These are phyloP conservation scores for Pelecanoides urinatrix DNA, from an alignment of 2,113 vertebrate genomes.

Conservation along the genomic window DNA sequence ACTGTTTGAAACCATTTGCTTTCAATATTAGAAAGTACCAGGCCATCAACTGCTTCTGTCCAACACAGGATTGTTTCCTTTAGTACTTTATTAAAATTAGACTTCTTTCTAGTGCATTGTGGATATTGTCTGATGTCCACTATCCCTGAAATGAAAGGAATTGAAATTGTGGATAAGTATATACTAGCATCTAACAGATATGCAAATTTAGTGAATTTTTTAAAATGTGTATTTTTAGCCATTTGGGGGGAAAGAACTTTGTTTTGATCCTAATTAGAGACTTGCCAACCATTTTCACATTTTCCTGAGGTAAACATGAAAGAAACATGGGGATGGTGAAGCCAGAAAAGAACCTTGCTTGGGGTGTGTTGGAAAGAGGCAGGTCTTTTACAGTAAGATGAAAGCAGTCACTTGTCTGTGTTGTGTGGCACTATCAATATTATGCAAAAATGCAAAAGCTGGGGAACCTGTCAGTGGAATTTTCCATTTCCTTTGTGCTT, in stretches of 20 bases:
- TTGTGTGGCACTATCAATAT: neutral
- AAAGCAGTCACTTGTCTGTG: neutral
- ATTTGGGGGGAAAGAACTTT: neutral
- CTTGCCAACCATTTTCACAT: neutral
- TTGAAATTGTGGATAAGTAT: neutral
- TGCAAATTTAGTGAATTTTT: fast-evolving
- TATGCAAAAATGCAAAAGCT: constrained; percentile 9
- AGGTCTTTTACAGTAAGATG: neutral
- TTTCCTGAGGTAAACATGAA: neutral
- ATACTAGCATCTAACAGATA: neutral
- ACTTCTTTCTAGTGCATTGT: neutral
- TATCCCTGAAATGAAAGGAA: neutral
- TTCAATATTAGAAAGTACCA: neutral
- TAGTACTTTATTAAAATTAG: neutral
- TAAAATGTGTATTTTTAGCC: neutral
- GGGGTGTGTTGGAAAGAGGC: neutral
- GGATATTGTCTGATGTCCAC: neutral
- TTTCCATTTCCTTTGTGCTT: constrained; percentile 23
- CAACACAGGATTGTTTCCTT: neutral
- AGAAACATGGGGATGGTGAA: neutral
- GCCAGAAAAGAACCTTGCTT: neutral
- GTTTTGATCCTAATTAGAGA: neutral
- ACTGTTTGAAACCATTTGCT: neutral
- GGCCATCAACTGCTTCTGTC: neutral
- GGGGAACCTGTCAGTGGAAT: constrained; percentile 27